A percentile compares a stretch with the other conserved stretches of the same genome.
These are phyloP conservation scores for Rhegmatorhina hoffmannsi DNA, from an alignment of 2,113 vertebrate species.

Conservation along the genomic window DNA sequence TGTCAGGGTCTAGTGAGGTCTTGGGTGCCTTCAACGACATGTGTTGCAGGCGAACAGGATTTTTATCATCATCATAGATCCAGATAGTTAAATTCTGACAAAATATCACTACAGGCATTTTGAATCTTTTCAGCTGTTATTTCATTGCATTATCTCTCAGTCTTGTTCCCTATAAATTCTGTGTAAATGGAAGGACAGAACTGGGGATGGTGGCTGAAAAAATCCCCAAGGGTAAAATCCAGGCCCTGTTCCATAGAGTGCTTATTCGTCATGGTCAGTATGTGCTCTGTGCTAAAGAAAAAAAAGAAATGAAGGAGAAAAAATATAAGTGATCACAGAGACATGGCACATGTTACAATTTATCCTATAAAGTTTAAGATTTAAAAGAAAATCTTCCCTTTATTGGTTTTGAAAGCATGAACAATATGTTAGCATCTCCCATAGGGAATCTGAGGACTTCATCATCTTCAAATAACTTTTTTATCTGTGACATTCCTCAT, in stretches of 20 bases:
- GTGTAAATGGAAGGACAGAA: not conserved
- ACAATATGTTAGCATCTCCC: not conserved
- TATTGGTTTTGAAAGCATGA: not conserved
- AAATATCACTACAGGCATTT: not conserved
- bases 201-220: not conserved
- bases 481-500: not conserved
- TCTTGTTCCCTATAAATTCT: not conserved
- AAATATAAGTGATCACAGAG: not conserved
- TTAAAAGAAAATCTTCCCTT: not conserved
- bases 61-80: not conserved
- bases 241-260: fast-evolving
- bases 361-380: not conserved
- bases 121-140: not conserved
- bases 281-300: not conserved
- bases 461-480: not conserved
- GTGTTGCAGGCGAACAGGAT: not conserved
- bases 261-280: not conserved
- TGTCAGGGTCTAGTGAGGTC: not conserved
- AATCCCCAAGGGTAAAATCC: not conserved
- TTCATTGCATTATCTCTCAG: not conserved
- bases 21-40: not conserved
- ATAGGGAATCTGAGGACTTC: not conserved
- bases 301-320: not conserved
- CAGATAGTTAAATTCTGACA: not conserved
- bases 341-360: not conserved